Conservation (phyloP, 2,797 vertebrate genomes). For the Chromobotia macracanthus region DNA sequence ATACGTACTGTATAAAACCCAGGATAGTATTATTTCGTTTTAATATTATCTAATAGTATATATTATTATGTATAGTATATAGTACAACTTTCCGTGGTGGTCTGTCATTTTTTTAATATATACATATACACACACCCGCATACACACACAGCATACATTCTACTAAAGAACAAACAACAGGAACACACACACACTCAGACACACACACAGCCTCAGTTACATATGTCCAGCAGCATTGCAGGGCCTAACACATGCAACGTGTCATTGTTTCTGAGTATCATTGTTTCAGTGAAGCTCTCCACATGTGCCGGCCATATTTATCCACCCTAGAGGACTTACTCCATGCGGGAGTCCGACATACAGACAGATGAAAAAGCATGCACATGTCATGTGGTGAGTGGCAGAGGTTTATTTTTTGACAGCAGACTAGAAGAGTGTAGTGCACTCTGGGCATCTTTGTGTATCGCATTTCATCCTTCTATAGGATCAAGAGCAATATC, state of each 20-base stretch:
- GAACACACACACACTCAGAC: background rate
- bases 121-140: no score
- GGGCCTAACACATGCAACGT: conserved; percentile 76
- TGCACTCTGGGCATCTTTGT: conserved; percentile 60
- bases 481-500: background rate
- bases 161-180: background rate
- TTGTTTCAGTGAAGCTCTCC: conserved; percentile 76
- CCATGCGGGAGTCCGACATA: conserved; percentile 72
- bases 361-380: conserved; percentile 58
- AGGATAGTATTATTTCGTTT: no score
- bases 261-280: conserved; percentile 79
- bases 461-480: conserved; percentile 5
- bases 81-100: no score
- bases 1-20: background rate
- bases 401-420: conserved; percentile 46
- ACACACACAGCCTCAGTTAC: conserved; percentile 39
- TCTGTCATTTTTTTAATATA: no score
- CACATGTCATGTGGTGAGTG: conserved; percentile 38
- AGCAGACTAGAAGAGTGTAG: conserved; percentile 5
- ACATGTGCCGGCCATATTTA: conserved; percentile 87
- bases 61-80: background rate
- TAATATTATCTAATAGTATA: background rate
- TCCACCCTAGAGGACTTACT: conserved; percentile 70
- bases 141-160: background rate
- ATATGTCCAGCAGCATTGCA: conserved; percentile 59